These are phyloP conservation scores for Cantharis lateralis DNA, from an alignment of 2,888 invertebrate species.

Conservation along the genomic window DNA sequence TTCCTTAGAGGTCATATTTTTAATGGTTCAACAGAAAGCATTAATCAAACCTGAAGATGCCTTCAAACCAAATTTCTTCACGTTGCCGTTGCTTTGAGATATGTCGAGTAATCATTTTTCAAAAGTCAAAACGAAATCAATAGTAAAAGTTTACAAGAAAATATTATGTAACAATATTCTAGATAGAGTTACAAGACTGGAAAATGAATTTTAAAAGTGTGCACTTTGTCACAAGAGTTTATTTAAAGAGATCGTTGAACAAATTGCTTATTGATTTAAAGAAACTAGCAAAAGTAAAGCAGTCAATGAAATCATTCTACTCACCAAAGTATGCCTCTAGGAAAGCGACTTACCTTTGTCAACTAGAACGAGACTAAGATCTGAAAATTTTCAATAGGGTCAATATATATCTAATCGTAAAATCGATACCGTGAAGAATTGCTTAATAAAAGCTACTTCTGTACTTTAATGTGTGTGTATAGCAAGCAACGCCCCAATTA, in stretches of 20 bases:
- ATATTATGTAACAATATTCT: neutral
- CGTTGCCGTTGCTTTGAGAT: neutral
- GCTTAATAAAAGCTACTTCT: neutral
- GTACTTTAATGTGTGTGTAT: neutral
- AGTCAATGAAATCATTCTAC: neutral
- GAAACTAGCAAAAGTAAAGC: neutral
- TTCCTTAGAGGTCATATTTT: neutral
- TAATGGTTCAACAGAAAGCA: neutral
- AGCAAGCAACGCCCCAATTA: neutral
- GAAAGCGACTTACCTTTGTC: neutral
- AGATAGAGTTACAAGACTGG: neutral
- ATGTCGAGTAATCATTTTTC: neutral
- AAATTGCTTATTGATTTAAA: neutral
- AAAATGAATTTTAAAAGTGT: neutral
- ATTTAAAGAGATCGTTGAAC: neutral
- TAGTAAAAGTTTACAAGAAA: neutral
- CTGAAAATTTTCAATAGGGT: neutral
- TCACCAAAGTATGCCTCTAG: neutral
- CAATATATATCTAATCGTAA: neutral
- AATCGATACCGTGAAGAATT: neutral
- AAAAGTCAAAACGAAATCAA: neutral
- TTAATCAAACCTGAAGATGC: neutral
- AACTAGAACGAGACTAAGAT: neutral
- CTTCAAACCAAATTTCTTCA: neutral
- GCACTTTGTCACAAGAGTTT: neutral